Evolutionary conservation across 2,888 invertebrate genomes (phyloP).

Genomic region (Cheilosia vernalis): DNA sequence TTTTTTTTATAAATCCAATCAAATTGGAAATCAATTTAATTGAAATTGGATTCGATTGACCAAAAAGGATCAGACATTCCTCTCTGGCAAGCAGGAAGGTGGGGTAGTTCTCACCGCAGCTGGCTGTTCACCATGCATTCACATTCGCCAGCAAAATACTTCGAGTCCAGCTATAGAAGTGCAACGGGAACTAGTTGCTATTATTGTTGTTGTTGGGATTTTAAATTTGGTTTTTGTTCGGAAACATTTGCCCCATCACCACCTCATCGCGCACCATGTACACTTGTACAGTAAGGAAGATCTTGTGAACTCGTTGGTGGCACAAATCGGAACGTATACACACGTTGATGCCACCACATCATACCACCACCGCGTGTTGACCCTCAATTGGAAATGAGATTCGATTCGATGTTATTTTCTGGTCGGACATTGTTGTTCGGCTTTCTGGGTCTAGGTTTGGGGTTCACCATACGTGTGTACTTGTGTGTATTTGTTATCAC

Average conservation of each 20-base stretch:
- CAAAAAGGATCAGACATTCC: slow-evolving; percentile 74
- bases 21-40: slow-evolving; percentile 76
- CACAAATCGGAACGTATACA: slow-evolving; percentile 46
- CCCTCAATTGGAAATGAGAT: slow-evolving; percentile 72
- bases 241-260: neutral
- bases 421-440: slow-evolving; percentile 61
- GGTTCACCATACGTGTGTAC: slow-evolving; percentile 54
- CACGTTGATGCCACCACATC: neutral
- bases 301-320: slow-evolving; percentile 59
- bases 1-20: slow-evolving; percentile 71
- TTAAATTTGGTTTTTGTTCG: slow-evolving; percentile 21
- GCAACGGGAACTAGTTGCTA: slow-evolving; percentile 61
- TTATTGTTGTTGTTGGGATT: slow-evolving; percentile 10
- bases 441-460: slow-evolving; percentile 61
- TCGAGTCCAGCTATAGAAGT: slow-evolving; percentile 32
- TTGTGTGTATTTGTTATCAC: slow-evolving; percentile 61
- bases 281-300: slow-evolving; percentile 28
- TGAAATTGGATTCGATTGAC: slow-evolving; percentile 76
- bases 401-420: slow-evolving; percentile 70
- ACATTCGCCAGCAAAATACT: slow-evolving; percentile 20
- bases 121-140: slow-evolving; percentile 22
- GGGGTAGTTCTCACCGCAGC: slow-evolving; percentile 43
- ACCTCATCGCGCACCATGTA: neutral
- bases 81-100: slow-evolving; percentile 18
- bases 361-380: slow-evolving; percentile 25